Conservation (phyloP, 2,113 vertebrate genomes). For the Gasterosteus aculeatus region DNA sequence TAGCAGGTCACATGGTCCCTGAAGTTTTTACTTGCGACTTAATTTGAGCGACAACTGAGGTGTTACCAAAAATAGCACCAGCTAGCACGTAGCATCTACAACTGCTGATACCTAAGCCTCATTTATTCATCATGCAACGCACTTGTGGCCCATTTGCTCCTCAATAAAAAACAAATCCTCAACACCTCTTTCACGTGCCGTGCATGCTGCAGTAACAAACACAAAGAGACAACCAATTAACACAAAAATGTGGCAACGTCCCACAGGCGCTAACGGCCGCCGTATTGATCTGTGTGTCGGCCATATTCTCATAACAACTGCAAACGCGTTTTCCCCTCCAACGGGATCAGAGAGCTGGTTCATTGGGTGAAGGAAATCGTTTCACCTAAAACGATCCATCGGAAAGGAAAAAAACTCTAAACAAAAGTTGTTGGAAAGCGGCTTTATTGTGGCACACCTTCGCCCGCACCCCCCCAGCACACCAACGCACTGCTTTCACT, state of each 20-base stretch:
- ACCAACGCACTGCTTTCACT: constrained; percentile 67
- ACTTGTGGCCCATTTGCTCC: background rate
- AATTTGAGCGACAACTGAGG: background rate
- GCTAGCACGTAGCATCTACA: background rate
- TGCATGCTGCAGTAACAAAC: background rate
- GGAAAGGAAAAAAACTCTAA: constrained; percentile 1
- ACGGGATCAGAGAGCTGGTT: background rate
- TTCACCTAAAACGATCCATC: background rate
- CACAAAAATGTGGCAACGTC: too few species aligned
- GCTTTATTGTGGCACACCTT: constrained; percentile 31
- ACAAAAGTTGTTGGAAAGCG: constrained; percentile 36
- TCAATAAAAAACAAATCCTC: background rate
- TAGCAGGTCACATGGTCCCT: background rate
- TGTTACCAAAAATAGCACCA: background rate
- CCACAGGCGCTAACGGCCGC: too few species aligned
- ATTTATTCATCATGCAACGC: background rate
- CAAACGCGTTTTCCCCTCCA: background rate
- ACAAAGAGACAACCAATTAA: background rate
- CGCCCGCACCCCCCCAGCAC: constrained; percentile 28
- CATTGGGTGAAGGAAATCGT: background rate
- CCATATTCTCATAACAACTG: background rate
- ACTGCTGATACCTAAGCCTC: background rate
- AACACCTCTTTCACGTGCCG: background rate
- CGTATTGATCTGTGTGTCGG: background rate
- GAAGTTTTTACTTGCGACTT: background rate